These are phyloP conservation scores for Orthosia cruda DNA, from an alignment of 2,888 invertebrate species.

Conservation along the genomic window DNA sequence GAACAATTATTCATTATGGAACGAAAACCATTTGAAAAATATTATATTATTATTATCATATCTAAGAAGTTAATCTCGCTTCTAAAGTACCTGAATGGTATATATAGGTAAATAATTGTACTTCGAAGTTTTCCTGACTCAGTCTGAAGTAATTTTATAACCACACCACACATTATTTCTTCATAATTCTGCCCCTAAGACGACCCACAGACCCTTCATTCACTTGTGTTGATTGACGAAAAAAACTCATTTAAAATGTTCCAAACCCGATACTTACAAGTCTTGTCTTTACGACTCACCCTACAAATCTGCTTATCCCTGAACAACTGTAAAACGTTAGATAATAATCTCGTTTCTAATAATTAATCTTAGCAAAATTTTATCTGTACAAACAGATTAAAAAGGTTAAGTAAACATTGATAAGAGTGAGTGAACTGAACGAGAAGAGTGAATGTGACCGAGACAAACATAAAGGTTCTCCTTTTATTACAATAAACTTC, in stretches of 20 bases:
- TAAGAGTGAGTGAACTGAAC: constrained; percentile 45
- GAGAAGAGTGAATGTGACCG: constrained; percentile 24
- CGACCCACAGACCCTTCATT: too few species aligned
- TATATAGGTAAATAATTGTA: too few species aligned
- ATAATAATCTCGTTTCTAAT: constrained; percentile 20
- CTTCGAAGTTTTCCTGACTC: too few species aligned
- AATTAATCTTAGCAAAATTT: constrained; percentile 29
- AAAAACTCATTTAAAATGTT: background rate
- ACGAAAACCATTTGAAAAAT: too few species aligned
- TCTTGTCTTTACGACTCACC: background rate
- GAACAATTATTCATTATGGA: too few species aligned
- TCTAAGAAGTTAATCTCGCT: too few species aligned
- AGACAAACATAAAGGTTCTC: background rate
- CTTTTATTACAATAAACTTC: background rate
- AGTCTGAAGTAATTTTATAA: too few species aligned
- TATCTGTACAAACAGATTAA: constrained; percentile 27
- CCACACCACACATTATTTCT: too few species aligned
- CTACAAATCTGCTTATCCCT: background rate
- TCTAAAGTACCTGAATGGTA: too few species aligned
- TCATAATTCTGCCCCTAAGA: too few species aligned
- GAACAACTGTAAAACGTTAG: background rate
- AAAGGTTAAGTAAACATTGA: constrained; percentile 44
- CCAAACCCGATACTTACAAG: background rate
- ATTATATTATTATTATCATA: too few species aligned
- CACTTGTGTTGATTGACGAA: too few species aligned